Evolutionary conservation across 2,888 invertebrate species (phyloP).

Genomic region (Sturmia bella): DNA sequence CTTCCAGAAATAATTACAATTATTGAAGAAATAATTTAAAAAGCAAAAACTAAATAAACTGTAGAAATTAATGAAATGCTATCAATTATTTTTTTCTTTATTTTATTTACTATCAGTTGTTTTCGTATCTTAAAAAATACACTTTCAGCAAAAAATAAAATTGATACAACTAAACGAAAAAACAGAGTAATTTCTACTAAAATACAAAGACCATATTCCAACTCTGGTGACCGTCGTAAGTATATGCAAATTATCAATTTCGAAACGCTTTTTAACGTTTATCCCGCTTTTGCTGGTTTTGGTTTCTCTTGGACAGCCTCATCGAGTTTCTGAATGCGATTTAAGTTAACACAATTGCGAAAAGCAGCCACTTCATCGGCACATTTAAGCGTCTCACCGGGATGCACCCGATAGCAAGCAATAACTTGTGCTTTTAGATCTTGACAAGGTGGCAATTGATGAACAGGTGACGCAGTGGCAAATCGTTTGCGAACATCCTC

Average conservation of each 20-base stretch:
- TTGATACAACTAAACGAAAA: not conserved
- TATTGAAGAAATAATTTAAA: too few relatives aligned
- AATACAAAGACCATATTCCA: slow-evolving; percentile 5
- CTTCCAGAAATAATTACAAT: too few relatives aligned
- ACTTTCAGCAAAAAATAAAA: slow-evolving; percentile 37
- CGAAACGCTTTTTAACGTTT: slow-evolving; percentile 22
- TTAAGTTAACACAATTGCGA: slow-evolving; percentile 84
- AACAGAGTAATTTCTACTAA: slow-evolving; percentile 20
- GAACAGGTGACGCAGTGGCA: slow-evolving; percentile 77
- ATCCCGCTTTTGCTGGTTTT: slow-evolving; percentile 73
- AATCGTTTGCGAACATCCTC: slow-evolving; percentile 81
- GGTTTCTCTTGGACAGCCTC: slow-evolving; percentile 50
- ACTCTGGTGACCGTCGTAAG: not conserved
- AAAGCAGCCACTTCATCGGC: slow-evolving; percentile 85
- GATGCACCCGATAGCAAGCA: slow-evolving; percentile 85
- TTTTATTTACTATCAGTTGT: slow-evolving; percentile 38
- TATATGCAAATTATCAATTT: not conserved
- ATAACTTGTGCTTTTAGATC: slow-evolving; percentile 83
- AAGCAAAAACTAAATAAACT: too few relatives aligned
- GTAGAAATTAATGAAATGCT: too few relatives aligned
- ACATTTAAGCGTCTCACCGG: slow-evolving; percentile 84
- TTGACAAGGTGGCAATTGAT: slow-evolving; percentile 83
- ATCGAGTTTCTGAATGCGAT: slow-evolving; percentile 82
- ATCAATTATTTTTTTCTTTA: not conserved
- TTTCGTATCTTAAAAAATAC: slow-evolving; percentile 32